Conservation (phyloP, 35 echinoderm and acorn worm species). For the Strongylocentrotus purpuratus region DNA sequence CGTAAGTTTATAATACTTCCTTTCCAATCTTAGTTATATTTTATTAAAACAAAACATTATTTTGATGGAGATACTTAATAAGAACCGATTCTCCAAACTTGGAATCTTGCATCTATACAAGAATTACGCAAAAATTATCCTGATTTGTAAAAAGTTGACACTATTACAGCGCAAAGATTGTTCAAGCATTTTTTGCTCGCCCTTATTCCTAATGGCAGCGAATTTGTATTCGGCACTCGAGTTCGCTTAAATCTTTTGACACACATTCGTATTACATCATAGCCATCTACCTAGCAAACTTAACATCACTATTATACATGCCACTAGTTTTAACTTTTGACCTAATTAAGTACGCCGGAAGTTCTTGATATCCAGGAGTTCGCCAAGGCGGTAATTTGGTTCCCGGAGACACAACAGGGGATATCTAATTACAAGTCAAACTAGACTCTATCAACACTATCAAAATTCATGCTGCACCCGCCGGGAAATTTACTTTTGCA, state of each 20-base stretch:
- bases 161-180: not conserved
- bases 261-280: not conserved
- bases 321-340: not conserved
- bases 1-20: too few species aligned
- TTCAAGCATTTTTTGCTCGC: not conserved
- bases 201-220: not conserved
- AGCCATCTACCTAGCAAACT: not conserved
- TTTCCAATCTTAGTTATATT: too few species aligned
- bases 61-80: too few species aligned
- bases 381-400: not conserved
- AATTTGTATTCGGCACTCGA: not conserved
- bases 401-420: slow-evolving; percentile 23
- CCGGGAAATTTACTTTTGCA: not conserved
- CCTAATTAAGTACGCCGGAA: not conserved
- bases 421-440: slow-evolving; percentile 36
- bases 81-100: too few species aligned
- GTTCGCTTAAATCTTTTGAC: not conserved
- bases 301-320: not conserved
- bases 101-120: too few species aligned
- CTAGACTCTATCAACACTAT: not conserved
- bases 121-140: too few species aligned
- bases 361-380: not conserved
- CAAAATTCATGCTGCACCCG: not conserved
- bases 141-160: not conserved
- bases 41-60: too few species aligned